phyloP scores from a whole-genome alignment of 2,888 invertebrate species.

The Geophilus truncorum region DNA sequence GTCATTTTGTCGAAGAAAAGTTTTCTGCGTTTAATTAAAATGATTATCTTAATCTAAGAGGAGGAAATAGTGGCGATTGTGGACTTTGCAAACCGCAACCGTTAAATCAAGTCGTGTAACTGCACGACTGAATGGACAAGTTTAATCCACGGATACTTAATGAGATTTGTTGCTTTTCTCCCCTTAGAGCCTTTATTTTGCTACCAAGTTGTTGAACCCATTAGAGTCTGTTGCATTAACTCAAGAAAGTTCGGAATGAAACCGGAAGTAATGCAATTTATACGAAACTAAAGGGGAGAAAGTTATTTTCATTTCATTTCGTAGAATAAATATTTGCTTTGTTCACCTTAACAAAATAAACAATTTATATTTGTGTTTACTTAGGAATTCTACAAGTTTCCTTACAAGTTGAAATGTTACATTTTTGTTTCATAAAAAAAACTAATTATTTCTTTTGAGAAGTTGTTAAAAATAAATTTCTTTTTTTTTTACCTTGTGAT shows the following conservation, averaged over 20 bases:
- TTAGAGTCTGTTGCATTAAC: background rate
- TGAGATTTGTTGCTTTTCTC: background rate
- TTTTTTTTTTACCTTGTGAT: background rate
- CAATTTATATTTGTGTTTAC: too few relatives aligned
- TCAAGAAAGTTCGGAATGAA: background rate
- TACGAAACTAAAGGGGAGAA: too few relatives aligned
- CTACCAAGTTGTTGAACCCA: background rate
- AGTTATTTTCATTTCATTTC: too few relatives aligned
- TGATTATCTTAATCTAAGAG: slow-evolving; percentile 18
- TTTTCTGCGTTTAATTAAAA: slow-evolving; percentile 16
- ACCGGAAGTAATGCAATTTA: too few relatives aligned
- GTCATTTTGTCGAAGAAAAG: slow-evolving; percentile 20
- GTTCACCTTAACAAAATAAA: too few relatives aligned
- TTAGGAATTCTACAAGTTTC: too few relatives aligned
- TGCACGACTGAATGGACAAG: background rate
- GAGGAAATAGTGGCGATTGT: background rate
- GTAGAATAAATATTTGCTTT: too few relatives aligned
- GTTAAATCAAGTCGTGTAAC: background rate
- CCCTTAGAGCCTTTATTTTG: background rate
- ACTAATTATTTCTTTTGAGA: background rate
- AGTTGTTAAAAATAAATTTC: background rate
- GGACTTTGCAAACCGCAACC: slow-evolving; percentile 13
- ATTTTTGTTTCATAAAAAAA: background rate
- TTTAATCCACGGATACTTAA: background rate
- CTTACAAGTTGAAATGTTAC: too few relatives aligned